Evolutionary conservation across 2,888 invertebrate species (phyloP).

Genomic region (Nysson spinosus): DNA sequence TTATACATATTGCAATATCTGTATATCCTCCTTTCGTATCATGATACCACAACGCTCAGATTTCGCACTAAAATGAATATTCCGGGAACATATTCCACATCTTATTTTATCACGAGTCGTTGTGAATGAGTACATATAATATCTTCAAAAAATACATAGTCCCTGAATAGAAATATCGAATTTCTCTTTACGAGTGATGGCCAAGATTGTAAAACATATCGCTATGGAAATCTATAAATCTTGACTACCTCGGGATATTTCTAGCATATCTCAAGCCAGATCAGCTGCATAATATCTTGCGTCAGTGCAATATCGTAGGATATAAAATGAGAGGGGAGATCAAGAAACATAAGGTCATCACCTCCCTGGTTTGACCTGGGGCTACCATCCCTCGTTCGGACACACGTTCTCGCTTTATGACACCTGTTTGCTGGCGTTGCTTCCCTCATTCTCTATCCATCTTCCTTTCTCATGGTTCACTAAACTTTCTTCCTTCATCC

Average conservation of each 20-base stretch:
- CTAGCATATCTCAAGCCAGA: constrained; percentile 7
- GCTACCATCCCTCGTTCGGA: constrained; percentile 41
- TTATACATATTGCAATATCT: no score
- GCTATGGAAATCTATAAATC: no score
- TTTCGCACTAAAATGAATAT: no score
- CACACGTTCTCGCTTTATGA: constrained; percentile 69
- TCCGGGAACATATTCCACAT: no score
- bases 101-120: no score
- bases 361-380: constrained; percentile 57
- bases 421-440: constrained; percentile 68
- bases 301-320: constrained; percentile 24
- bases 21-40: no score
- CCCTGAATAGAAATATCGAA: no score
- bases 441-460: constrained; percentile 24
- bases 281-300: constrained; percentile 23
- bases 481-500: constrained; percentile 3
- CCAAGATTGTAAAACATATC: no score
- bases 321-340: constrained; percentile 23
- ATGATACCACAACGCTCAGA: no score
- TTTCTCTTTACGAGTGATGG: no score
- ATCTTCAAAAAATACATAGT: no score
- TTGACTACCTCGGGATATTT: background rate
- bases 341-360: constrained; percentile 55
- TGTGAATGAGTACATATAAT: no score
- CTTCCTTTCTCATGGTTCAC: background rate